These are phyloP conservation scores for Drosophila obscura DNA, from an alignment of 1,140 invertebrate species.

Conservation along the genomic window DNA sequence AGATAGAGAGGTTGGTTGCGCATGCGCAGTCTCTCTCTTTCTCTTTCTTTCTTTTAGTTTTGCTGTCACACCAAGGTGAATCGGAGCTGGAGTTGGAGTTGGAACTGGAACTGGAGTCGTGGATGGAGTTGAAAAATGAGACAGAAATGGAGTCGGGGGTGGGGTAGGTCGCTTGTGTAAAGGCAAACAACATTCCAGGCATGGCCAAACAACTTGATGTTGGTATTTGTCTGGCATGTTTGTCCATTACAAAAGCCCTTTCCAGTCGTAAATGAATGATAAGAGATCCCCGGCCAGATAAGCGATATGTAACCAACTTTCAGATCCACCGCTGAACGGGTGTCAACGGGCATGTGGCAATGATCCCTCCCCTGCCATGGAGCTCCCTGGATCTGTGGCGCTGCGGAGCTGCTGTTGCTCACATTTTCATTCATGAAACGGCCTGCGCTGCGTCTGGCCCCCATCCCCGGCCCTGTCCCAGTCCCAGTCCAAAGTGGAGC, in stretches of 20 bases:
- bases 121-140: slow-evolving; percentile 5
- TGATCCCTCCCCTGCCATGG: slow-evolving; percentile 3
- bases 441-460: slow-evolving; percentile 1
- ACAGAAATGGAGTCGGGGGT: slow-evolving; percentile 10
- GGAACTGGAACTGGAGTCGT: background rate
- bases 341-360: slow-evolving; percentile 21
- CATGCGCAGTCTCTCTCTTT: slow-evolving; percentile 21
- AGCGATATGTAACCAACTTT: slow-evolving; percentile 11
- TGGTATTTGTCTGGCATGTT: slow-evolving; percentile 73
- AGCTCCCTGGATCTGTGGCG: background rate
- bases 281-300: slow-evolving; percentile 26
- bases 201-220: slow-evolving; percentile 71
- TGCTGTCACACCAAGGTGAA: slow-evolving; percentile 45
- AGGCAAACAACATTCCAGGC: slow-evolving; percentile 64
- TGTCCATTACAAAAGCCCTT: slow-evolving; percentile 72
- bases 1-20: slow-evolving; percentile 9
- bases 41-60: slow-evolving; percentile 30
- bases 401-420: background rate
- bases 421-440: slow-evolving; percentile 56
- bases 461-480: too few species aligned
- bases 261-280: slow-evolving; percentile 42
- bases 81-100: slow-evolving; percentile 11
- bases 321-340: slow-evolving; percentile 2
- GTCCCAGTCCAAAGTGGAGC: slow-evolving; percentile 62
- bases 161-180: background rate